Base-by-base conservation (phyloP, 2,113 vertebrate genomes). In the Istiophorus platypterus region DNA sequence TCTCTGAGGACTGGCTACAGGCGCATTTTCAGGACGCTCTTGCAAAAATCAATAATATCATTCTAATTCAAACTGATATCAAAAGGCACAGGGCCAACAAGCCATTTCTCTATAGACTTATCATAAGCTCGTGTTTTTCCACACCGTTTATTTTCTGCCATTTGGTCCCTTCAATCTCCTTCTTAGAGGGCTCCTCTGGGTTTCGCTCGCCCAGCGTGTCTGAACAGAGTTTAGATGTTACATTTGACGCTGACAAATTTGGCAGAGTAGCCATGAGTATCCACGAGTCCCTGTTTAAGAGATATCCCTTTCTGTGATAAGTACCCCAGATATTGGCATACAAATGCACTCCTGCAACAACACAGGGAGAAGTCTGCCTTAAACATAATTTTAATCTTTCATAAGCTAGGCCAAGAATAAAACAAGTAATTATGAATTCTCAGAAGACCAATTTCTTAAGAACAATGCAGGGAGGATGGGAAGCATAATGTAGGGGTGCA, bases 11-110 rank as follows among this genome's bases (percentile, higher is more conserved):
- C 73, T 77, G 57, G 76, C 88, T 81, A 72, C 87, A 85, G 88
- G 83, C 83, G 20, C 77, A 75, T 90, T 92, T 88, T 91, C 91
- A 82, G 75, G 79, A 84, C 10, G 37, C 80, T 73, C 54, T 66
- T 72, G 64, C 79, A 65, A 87, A 92, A 92, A 93, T 93, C 92
- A 85, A 92, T 93, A 91, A 86, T 88, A 87, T 90, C 79, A 92
- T 92, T 92, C 79, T 87, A 90, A 92, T 92, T 92, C 89, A 92
- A 92, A 90, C 75, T 89, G 88, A 92, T 90, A 90, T 92, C 86
- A 92, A 92, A 91, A 89, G 87, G 89, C 90, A 87, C 62, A 61
- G 58, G 84, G 87, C 91, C 86, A 88, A 87, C 82, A 80, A 78
- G 75, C 45, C 72, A 59, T 86, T 86, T 88, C 87, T 89, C 86